phyloP scores from a whole-genome alignment of 2,888 invertebrate genomes.

The Scaptomyza tumidula region DNA sequence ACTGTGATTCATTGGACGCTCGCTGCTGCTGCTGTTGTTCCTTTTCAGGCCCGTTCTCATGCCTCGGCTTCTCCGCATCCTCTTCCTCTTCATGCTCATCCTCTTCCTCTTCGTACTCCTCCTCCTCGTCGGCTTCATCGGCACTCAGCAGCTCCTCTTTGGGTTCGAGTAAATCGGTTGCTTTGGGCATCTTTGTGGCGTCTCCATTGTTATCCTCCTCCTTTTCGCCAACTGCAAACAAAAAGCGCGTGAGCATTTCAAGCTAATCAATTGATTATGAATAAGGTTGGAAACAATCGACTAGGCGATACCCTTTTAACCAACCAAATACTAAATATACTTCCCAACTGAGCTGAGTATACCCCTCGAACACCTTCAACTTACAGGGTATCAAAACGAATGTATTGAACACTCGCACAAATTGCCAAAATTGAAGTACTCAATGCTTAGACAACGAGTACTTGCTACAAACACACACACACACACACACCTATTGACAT shows the following conservation, averaged over 20 bases:
- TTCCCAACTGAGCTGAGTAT: background rate
- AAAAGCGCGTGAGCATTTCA: constrained; percentile 5
- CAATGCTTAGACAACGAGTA: constrained; percentile 7
- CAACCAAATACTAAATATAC: too few relatives aligned
- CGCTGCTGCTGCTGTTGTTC: constrained; percentile 32
- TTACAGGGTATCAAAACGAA: constrained; percentile 10
- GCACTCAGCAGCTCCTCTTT: constrained; percentile 80
- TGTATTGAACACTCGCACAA: constrained; percentile 33
- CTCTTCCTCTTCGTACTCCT: constrained; percentile 21
- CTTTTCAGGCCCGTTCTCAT: constrained; percentile 46
- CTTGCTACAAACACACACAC: constrained; percentile 4
- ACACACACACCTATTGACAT: background rate
- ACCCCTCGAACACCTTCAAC: accelerated
- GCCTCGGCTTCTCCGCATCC: constrained; percentile 14
- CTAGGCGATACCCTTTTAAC: too few relatives aligned
- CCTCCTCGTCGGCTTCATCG: constrained; percentile 47
- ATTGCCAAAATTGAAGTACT: constrained; percentile 33
- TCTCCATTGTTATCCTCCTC: constrained; percentile 62
- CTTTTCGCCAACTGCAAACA: constrained; percentile 70
- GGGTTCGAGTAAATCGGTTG: constrained; percentile 71
- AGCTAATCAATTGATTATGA: constrained; percentile 53
- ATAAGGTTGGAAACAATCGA: too few relatives aligned
- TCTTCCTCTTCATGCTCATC: constrained; percentile 63
- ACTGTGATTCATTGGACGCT: constrained; percentile 61
- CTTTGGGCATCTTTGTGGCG: constrained; percentile 35